Evolutionary conservation across 2,888 invertebrate species (phyloP).

Genomic region (Meiosimyza decipiens): DNA sequence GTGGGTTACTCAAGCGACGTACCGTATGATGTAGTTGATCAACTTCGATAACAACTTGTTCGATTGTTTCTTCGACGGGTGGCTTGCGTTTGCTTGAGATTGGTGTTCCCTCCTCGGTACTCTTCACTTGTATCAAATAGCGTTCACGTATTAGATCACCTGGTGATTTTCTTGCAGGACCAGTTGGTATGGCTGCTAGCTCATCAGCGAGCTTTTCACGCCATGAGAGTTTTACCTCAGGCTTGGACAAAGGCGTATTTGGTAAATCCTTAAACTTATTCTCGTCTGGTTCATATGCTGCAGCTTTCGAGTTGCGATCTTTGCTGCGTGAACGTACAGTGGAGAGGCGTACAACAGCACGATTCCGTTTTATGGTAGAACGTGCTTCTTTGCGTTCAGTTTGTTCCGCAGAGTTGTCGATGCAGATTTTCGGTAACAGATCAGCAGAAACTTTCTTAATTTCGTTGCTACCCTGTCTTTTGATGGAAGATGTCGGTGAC

Average conservation of each 20-base stretch:
- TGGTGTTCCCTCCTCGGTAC: slow-evolving; percentile 53
- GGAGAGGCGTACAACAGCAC: slow-evolving; percentile 79
- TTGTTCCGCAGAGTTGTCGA: slow-evolving; percentile 43
- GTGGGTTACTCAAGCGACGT: slow-evolving; percentile 62
- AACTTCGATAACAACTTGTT: slow-evolving; percentile 51
- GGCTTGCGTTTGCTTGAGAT: slow-evolving; percentile 43
- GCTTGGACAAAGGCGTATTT: slow-evolving; percentile 65
- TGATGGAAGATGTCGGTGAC: slow-evolving; percentile 36
- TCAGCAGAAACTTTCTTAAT: slow-evolving; percentile 23
- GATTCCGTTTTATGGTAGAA: slow-evolving; percentile 76
- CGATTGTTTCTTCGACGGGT: slow-evolving; percentile 48
- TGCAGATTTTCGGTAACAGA: slow-evolving; percentile 60
- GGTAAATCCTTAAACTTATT: slow-evolving; percentile 49
- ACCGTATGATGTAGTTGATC: slow-evolving; percentile 60
- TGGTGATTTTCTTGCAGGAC: slow-evolving; percentile 71
- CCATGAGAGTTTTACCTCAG: slow-evolving; percentile 69
- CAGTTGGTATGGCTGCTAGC: slow-evolving; percentile 53
- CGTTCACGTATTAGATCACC: slow-evolving; percentile 83
- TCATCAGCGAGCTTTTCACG: slow-evolving; percentile 75
- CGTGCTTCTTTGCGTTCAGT: slow-evolving; percentile 56
- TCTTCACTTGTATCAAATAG: slow-evolving; percentile 68
- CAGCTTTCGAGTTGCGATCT: slow-evolving; percentile 44
- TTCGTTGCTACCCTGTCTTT: slow-evolving; percentile 30
- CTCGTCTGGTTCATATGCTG: slow-evolving; percentile 44
- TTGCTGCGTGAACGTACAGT: slow-evolving; percentile 69